A percentile compares a stretch with the other conserved stretches of the same genome.
Conservation (phyloP, 2,113 vertebrate genomes). For the Hypocryptadius cinnamomeus region DNA sequence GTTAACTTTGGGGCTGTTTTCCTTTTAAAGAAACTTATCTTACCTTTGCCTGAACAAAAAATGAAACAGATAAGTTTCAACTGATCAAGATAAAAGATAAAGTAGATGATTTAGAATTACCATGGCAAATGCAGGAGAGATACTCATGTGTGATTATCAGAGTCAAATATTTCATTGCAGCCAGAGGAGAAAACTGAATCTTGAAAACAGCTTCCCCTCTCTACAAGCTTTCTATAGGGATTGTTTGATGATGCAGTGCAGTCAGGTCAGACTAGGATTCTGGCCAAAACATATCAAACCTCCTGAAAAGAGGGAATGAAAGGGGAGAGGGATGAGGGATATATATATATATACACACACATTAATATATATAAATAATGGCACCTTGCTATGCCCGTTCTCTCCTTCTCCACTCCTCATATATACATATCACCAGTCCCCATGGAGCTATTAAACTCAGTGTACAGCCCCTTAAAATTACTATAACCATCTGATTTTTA, state of each 20-base stretch:
- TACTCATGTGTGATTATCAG: neutral
- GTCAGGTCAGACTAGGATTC: neutral
- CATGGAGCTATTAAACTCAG: neutral
- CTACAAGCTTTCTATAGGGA: neutral
- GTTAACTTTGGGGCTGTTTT: neutral
- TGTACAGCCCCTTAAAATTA: conserved; percentile 1
- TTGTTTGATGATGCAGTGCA: neutral
- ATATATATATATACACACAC: fast-evolving
- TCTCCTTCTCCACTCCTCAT: neutral
- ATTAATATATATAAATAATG: neutral
- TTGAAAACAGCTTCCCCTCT: neutral
- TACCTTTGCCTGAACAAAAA: neutral
- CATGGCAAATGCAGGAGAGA: neutral
- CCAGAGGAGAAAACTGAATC: neutral
- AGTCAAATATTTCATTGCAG: neutral
- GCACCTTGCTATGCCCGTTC: neutral
- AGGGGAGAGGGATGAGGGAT: neutral
- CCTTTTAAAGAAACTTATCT: neutral
- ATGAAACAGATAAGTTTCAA: neutral
- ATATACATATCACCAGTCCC: neutral
- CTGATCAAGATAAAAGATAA: neutral
- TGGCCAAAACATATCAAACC: neutral
- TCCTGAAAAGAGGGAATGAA: neutral
- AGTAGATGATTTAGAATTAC: neutral
- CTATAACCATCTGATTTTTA: conserved; percentile 51